A percentile compares a stretch with the other conserved stretches of the same genome.
phyloP scores from a whole-genome alignment of 2,797 vertebrate species.

The Crenichthys baileyi region DNA sequence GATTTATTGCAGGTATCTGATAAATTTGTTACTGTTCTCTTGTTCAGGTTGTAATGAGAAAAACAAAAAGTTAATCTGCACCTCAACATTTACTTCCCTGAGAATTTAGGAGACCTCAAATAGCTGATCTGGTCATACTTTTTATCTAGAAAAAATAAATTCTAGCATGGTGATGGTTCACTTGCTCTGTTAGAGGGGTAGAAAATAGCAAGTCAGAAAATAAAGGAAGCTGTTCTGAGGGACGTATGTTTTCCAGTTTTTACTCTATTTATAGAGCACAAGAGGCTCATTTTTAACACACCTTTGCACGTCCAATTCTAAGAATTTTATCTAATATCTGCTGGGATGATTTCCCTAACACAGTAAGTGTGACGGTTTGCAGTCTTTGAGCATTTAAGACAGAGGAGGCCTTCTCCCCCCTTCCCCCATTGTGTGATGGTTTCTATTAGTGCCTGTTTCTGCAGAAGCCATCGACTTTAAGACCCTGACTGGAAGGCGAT shows the following conservation, averaged over 20 bases:
- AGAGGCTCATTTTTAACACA: not conserved
- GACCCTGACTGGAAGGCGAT: slow-evolving; percentile 5
- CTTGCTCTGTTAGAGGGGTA: not conserved
- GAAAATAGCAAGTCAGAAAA: not conserved
- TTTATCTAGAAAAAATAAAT: not conserved
- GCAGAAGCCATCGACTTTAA: slow-evolving; percentile 3
- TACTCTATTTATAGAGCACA: no score
- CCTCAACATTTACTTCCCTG: not conserved
- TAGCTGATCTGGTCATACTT: not conserved
- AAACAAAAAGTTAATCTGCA: not conserved
- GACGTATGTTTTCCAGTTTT: no score
- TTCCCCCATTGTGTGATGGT: not conserved
- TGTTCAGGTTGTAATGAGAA: not conserved
- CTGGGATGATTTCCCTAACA: not conserved
- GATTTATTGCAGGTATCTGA: not conserved
- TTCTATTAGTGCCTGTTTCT: slow-evolving; percentile 1
- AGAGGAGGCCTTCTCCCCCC: not conserved
- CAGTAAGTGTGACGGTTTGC: not conserved
- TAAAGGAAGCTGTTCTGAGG: no score
- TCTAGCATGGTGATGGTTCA: no score
- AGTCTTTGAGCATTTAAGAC: not conserved
- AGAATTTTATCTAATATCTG: slow-evolving; percentile 5
- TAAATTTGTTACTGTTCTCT: not conserved
- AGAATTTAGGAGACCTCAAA: not conserved
- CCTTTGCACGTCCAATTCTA: not conserved